Evolutionary conservation across 2,797 vertebrate species (phyloP).

Genomic region (Muraenolepis orangiensis): DNA sequence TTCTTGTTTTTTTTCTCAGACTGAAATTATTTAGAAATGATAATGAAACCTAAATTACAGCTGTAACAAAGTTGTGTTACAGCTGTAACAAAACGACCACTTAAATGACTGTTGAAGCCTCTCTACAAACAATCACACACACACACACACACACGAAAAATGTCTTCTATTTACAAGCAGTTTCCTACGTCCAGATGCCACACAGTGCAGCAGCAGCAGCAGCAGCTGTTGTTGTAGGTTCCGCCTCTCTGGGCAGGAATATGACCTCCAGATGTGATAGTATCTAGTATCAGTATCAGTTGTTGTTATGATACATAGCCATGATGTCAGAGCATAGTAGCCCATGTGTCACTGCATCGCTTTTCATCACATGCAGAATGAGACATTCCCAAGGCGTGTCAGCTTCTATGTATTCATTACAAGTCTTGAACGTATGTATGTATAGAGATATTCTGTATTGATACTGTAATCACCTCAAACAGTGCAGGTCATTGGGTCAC

Average conservation of each 20-base stretch:
- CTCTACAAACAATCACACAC: neutral
- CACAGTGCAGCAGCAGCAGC: neutral
- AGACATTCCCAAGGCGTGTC: neutral
- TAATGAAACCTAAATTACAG: neutral
- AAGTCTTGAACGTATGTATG: neutral
- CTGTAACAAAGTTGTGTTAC: no score
- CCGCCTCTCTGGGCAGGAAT: neutral
- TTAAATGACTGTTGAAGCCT: neutral
- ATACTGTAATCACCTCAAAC: neutral
- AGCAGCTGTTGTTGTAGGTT: neutral
- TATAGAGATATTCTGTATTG: neutral
- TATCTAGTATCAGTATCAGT: no score
- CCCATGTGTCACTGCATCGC: neutral
- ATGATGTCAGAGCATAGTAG: neutral
- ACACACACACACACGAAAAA: neutral
- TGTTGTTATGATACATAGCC: neutral
- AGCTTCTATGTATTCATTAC: neutral
- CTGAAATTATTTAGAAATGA: no score
- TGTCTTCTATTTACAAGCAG: neutral
- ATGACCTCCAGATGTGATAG: neutral
- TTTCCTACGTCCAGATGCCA: neutral
- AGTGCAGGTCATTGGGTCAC: neutral
- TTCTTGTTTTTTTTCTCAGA: no score
- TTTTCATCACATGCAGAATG: conserved; percentile 3
- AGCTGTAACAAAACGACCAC: neutral